A percentile compares a stretch with the other conserved stretches of the same genome.
These are phyloP conservation scores for Aphelocoma coerulescens DNA, from an alignment of 2,113 vertebrate genomes.

Conservation along the genomic window DNA sequence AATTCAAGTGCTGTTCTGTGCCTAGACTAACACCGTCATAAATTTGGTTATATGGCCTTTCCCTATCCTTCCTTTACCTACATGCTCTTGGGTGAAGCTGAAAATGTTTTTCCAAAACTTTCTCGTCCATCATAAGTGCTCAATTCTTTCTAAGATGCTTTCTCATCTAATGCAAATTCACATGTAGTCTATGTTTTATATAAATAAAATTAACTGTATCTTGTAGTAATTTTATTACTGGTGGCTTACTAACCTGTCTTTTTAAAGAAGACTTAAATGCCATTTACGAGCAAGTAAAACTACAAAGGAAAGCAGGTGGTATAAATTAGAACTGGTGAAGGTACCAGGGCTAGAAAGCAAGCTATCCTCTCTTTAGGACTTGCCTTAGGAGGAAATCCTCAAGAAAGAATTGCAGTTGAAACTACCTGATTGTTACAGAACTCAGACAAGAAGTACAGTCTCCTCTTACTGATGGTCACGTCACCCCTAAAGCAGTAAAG, in stretches of 20 bases:
- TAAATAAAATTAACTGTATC: background rate
- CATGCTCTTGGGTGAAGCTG: background rate
- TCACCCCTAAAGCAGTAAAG: background rate
- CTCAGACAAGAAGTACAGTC: background rate
- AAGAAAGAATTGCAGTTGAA: background rate
- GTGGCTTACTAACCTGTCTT: background rate
- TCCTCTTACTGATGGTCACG: accelerated
- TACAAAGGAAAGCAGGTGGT: background rate
- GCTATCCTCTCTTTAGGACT: background rate
- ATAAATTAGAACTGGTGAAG: background rate
- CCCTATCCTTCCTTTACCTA: background rate
- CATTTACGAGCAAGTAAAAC: background rate
- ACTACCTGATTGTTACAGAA: background rate
- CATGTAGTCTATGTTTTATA: background rate
- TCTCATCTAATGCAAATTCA: background rate
- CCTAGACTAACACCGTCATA: background rate
- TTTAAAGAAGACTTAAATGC: background rate
- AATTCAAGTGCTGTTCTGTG: background rate
- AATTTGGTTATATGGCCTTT: background rate
- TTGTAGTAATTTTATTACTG: background rate
- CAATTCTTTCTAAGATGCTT: background rate
- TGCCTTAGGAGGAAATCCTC: background rate
- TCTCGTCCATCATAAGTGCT: background rate
- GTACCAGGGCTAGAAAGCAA: background rate
- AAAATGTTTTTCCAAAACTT: background rate